Evolutionary conservation across 2,113 vertebrate genomes (phyloP).

Genomic region (Prochilodus magdalenae): DNA sequence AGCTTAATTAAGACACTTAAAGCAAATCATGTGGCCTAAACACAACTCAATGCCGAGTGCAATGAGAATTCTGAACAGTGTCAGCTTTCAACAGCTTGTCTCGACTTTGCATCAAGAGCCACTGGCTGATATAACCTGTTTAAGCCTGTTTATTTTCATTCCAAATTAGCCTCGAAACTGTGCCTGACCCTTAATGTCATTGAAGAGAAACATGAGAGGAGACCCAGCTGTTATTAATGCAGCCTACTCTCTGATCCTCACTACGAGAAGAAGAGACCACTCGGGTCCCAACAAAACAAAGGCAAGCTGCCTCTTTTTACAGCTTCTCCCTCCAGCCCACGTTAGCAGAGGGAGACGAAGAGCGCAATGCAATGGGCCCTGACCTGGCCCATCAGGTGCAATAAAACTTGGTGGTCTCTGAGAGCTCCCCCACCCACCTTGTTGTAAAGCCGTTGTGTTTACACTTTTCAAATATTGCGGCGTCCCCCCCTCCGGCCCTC

Average conservation of each 20-base stretch:
- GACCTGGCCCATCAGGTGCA: constrained; percentile 45
- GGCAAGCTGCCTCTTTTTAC: constrained; percentile 11
- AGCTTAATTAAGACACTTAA: neutral
- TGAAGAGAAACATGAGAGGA: constrained; percentile 57
- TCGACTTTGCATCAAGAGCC: neutral
- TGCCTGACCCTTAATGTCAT: constrained; percentile 38
- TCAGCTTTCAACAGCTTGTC: neutral
- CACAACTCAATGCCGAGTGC: neutral
- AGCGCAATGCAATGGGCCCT: neutral
- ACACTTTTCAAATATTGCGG: constrained; percentile 48
- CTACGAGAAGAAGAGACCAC: constrained; percentile 30
- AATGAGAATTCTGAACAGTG: neutral
- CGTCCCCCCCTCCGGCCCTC: neutral
- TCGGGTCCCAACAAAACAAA: constrained; percentile 32
- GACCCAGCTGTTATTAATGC: constrained; percentile 49
- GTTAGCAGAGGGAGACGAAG: neutral
- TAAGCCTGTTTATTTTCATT: constrained; percentile 44
- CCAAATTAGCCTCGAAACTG: constrained; percentile 49
- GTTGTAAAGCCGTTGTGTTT: constrained; percentile 58
- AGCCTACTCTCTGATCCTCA: constrained; percentile 29
- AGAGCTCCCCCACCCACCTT: constrained; percentile 36
- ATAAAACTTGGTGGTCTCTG: constrained; percentile 49
- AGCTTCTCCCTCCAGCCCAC: neutral
- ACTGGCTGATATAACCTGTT: constrained; percentile 38
- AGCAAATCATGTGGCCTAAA: neutral